These are phyloP conservation scores for Aurelia aurita complex sp. Pacific DNA, from an alignment of 30 jellyfish, hydroid and myxozoan species.

Conservation along the genomic window DNA sequence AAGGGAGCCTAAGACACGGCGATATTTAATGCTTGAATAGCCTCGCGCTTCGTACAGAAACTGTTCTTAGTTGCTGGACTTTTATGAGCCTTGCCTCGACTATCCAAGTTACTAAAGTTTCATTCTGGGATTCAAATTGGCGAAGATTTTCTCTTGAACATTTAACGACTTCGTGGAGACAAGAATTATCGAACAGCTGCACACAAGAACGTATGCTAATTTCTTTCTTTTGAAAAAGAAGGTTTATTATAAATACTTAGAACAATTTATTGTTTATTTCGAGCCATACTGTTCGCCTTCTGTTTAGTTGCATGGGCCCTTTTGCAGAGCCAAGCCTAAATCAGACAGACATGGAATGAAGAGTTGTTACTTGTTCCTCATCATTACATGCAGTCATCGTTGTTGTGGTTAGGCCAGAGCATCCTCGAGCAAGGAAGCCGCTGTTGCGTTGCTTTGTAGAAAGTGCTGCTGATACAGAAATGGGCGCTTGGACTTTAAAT, in stretches of 20 bases:
- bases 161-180: constrained; percentile 72
- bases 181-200: constrained; percentile 81
- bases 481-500: constrained; percentile 28
- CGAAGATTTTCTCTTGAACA: constrained; percentile 65
- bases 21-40: constrained; percentile 72
- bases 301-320: constrained; percentile 64
- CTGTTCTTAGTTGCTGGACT: constrained; percentile 77
- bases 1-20: constrained; percentile 69
- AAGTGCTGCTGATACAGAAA: not conserved
- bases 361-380: constrained; percentile 14
- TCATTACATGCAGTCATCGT: constrained; percentile 22
- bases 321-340: constrained; percentile 24
- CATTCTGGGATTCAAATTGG: constrained; percentile 46
- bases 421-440: constrained; percentile 25
- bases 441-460: constrained; percentile 7
- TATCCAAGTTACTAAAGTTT: constrained; percentile 56
- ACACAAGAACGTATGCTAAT: constrained; percentile 77
- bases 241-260: constrained; percentile 83
- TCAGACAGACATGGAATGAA: constrained; percentile 41
- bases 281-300: constrained; percentile 79
- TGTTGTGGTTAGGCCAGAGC: constrained; percentile 61
- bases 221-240: constrained; percentile 72
- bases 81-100: constrained; percentile 25
- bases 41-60: constrained; percentile 59
- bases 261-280: constrained; percentile 76